phyloP scores from a whole-genome alignment of 2,888 invertebrate species.

The Cecidostiba fungosa region DNA sequence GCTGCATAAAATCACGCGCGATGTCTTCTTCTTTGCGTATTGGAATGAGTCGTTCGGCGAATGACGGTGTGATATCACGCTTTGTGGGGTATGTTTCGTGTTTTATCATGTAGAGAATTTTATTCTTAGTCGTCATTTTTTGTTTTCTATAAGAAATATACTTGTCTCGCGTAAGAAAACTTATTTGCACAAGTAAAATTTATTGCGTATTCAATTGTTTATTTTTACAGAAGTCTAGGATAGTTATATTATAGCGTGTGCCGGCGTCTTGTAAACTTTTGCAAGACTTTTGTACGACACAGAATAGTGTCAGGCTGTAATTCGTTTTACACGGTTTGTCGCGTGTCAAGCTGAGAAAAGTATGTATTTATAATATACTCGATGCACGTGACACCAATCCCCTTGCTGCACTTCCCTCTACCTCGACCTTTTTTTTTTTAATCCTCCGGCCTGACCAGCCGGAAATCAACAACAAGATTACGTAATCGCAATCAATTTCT shows the following conservation, averaged over 20 bases:
- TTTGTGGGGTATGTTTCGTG: background rate
- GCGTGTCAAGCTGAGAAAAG: constrained; percentile 3
- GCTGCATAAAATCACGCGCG: background rate
- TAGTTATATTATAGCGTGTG: too few species aligned
- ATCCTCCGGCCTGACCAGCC: background rate
- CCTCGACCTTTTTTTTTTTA: background rate
- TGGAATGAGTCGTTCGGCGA: constrained; percentile 22
- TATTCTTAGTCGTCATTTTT: background rate
- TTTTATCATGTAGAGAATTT: background rate
- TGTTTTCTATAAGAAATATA: too few species aligned
- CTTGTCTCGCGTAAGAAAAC: too few species aligned
- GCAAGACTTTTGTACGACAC: background rate
- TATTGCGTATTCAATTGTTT: too few species aligned
- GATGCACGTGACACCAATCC: constrained; percentile 22
- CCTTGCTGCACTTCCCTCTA: background rate
- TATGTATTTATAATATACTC: constrained; percentile 23
- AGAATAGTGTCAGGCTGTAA: background rate
- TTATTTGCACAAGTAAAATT: too few species aligned
- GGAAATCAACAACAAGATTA: constrained; percentile 18
- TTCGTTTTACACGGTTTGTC: constrained; percentile 8
- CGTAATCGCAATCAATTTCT: constrained; percentile 30
- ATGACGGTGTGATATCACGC: constrained; percentile 14
- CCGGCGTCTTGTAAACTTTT: background rate
- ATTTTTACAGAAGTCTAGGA: too few species aligned
- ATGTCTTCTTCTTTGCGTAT: constrained; percentile 26